phyloP scores from a whole-genome alignment of 1,140 invertebrate species.

The Latrodectus geometricus region DNA sequence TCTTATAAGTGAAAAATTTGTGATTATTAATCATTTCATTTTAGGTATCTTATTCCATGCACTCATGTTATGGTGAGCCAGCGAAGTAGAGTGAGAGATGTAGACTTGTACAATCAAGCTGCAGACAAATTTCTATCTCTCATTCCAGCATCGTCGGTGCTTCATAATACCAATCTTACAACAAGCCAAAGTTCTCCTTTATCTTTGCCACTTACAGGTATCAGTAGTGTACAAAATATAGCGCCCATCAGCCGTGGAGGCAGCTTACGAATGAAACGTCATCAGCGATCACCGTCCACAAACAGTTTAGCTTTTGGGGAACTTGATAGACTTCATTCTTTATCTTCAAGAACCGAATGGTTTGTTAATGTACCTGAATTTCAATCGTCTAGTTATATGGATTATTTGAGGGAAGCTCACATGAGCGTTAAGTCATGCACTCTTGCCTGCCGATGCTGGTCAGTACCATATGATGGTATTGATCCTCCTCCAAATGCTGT shows the following conservation, averaged over 20 bases:
- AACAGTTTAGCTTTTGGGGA: constrained; percentile 61
- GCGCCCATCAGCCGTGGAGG: constrained; percentile 25
- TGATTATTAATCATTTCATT: constrained; percentile 1
- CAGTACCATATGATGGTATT: constrained; percentile 79
- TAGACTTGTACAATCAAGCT: constrained; percentile 79
- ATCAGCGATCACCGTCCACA: constrained; percentile 54
- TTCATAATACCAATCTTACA: constrained; percentile 57
- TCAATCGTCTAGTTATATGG: constrained; percentile 67
- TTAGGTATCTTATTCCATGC: constrained; percentile 81
- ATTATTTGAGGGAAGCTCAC: constrained; percentile 81
- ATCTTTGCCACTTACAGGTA: not conserved
- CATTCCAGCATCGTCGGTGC: constrained; percentile 74
- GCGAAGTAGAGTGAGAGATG: constrained; percentile 81
- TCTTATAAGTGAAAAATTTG: too few relatives aligned
- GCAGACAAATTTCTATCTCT: constrained; percentile 87
- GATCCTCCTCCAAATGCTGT: constrained; percentile 68
- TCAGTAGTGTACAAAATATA: constrained; percentile 3
- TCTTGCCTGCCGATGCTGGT: constrained; percentile 82
- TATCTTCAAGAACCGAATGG: constrained; percentile 5
- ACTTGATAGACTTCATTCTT: constrained; percentile 23
- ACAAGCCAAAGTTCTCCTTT: constrained; percentile 61
- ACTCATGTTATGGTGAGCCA: constrained; percentile 90
- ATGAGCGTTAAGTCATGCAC: constrained; percentile 80
- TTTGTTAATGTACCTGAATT: constrained; percentile 15
- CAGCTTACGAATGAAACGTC: constrained; percentile 54